Percentiles rank a stretch among this genome's conserved stretches.
These are phyloP conservation scores for Dioctria rufipes DNA, from an alignment of 2,888 invertebrate species.

Conservation along the genomic window DNA sequence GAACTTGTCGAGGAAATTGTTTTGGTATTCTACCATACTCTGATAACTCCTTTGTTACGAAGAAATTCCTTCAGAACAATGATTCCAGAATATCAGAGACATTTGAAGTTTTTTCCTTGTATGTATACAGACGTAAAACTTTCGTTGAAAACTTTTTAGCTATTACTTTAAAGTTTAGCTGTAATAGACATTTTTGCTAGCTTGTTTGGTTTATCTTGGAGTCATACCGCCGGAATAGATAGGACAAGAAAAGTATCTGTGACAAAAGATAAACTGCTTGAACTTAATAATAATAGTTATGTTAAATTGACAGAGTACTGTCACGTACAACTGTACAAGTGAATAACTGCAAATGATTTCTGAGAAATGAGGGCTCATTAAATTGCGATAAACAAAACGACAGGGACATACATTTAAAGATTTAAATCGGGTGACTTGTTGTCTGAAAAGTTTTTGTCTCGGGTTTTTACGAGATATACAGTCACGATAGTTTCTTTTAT, in stretches of 20 bases:
- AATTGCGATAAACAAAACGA: neutral
- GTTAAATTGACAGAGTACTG: neutral
- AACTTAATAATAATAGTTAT: conserved; percentile 13
- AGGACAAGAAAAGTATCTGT: neutral
- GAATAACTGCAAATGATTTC: neutral
- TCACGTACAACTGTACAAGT: conserved; percentile 11
- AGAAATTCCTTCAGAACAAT: no score
- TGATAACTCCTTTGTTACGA: no score
- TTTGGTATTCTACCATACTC: no score
- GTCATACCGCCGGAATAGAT: no score
- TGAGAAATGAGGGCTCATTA: conserved; percentile 31
- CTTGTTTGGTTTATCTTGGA: neutral
- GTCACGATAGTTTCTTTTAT: no score
- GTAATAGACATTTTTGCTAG: neutral
- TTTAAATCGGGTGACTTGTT: neutral
- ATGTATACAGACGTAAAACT: no score
- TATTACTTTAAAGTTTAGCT: neutral
- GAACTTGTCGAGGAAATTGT: no score
- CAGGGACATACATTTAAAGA: conserved; percentile 2
- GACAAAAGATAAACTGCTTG: conserved; percentile 16
- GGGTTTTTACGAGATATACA: no score
- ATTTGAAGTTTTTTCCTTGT: no score
- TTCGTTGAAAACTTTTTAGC: no score
- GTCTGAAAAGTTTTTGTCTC: no score
- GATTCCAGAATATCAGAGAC: no score